Base-by-base conservation (phyloP, 2,113 vertebrate genomes). In the Chloebia gouldiae region DNA sequence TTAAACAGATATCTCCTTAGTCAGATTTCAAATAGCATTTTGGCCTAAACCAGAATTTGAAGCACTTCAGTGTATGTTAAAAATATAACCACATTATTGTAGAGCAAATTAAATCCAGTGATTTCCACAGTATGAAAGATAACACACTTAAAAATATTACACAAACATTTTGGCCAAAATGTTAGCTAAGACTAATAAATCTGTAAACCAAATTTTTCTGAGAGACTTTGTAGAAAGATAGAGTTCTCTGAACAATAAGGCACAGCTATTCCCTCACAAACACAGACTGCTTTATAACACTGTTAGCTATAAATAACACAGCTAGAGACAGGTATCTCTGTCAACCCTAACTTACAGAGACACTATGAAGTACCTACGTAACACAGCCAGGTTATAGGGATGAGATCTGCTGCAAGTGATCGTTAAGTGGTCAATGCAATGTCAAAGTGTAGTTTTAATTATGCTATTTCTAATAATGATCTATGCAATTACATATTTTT, bases 331-430 rank as follows among this genome's bases (percentile, higher is more conserved):
- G 63, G 5, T 23, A 35, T 13, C 33, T 76, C 61, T 69, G 49
- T 44, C 44, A 85, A 3, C 28, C 0, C 0, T 60, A 82, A 47
- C 15, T 40, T 45, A 23, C 0, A 85, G 22, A 68, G 14, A 45
- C 19, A 24, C 28, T 53, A 17, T 6, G 42, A 84, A 88, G 79
- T 59, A 53, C 15, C 3, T 8, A 53, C 1, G 4, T 37, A 37
- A 72, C 15, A 69, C 13, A 83, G 35, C 4, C 21, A 61, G 1
- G 28, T 68, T 39, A 51, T 3, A n/a, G 3, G 11, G 27, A 39
- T 50, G 17, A 44, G 18, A 81, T 25, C 27, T 69, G 14, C 13
- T 85, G 44, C 15, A 78, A 91, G 69, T n/a, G 72, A 83, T 8
- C 5, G 0, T 33, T 33, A 73, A 70, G 45, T 5, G 21, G n/a